Conservation (phyloP, 1,140 invertebrate genomes). For the Copidosoma floridanum region DNA sequence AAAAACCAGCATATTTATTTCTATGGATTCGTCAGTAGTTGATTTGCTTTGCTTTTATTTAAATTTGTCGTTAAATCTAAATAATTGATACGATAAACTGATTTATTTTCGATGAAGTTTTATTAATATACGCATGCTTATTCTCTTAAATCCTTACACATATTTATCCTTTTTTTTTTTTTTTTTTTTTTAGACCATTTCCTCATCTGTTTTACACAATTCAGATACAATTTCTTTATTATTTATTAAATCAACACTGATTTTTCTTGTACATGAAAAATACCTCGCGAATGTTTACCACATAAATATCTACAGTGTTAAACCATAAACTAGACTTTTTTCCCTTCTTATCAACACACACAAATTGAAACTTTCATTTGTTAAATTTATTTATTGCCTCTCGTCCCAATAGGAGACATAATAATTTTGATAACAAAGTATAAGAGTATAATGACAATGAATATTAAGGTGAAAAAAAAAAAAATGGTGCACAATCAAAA, state of each 20-base stretch:
- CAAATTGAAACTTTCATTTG: background rate
- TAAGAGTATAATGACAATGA: background rate
- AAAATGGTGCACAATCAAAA: background rate
- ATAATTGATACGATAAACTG: constrained; percentile 16
- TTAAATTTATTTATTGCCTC: background rate
- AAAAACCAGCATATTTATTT: constrained; percentile 7
- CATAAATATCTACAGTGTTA: constrained; percentile 16
- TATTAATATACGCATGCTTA: background rate
- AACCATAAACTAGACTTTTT: constrained; percentile 4
- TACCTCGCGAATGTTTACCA: constrained; percentile 2
- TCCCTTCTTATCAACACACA: background rate
- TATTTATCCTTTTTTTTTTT: background rate
- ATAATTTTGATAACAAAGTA: background rate
- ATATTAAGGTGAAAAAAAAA: too few relatives aligned
- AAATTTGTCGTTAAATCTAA: background rate
- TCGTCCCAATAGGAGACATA: background rate
- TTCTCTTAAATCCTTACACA: background rate
- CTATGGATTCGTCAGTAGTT: constrained; percentile 17
- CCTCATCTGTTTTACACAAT: background rate
- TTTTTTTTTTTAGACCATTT: background rate
- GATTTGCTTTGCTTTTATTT: constrained; percentile 1
- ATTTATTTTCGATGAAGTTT: constrained; percentile 9
- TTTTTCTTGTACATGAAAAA: constrained; percentile 7
- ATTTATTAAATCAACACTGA: background rate
- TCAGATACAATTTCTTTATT: background rate